phyloP scores from a whole-genome alignment of 2,113 vertebrate species.

The Rostratula benghalensis region DNA sequence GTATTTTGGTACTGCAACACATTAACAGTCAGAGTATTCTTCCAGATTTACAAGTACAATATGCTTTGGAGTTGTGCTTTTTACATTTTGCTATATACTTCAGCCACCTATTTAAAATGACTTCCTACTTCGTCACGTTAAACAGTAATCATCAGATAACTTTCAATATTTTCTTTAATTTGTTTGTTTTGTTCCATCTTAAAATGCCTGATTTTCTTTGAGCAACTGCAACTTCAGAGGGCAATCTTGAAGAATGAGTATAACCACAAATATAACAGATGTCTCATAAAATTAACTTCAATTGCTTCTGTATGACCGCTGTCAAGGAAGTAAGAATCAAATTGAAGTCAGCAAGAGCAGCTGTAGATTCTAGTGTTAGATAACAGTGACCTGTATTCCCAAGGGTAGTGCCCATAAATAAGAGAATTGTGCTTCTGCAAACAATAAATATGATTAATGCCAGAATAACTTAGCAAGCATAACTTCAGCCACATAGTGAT shows the following conservation, averaged over 20 bases:
- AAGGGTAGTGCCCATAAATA: slow-evolving; percentile 64
- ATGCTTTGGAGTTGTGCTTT: neutral
- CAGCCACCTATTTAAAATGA: neutral
- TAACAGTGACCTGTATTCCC: slow-evolving; percentile 73
- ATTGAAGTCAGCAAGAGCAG: slow-evolving; percentile 69
- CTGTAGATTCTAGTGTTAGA: slow-evolving; percentile 69
- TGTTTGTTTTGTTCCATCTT: neutral
- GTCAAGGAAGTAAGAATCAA: slow-evolving; percentile 70
- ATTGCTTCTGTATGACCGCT: slow-evolving; percentile 75
- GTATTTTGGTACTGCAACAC: fast-evolving
- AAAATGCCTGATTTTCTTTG: slow-evolving; percentile 20
- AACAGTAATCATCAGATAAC: neutral
- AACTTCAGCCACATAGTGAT: slow-evolving; percentile 59
- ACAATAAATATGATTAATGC: slow-evolving; percentile 76
- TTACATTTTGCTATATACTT: neutral
- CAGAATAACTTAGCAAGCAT: slow-evolving; percentile 74
- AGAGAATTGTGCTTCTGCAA: slow-evolving; percentile 61
- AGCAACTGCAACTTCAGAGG: slow-evolving; percentile 64
- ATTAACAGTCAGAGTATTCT: neutral
- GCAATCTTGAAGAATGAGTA: slow-evolving; percentile 67
- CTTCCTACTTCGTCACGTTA: neutral
- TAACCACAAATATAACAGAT: slow-evolving; percentile 75
- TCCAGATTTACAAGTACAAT: neutral
- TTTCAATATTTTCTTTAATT: neutral
- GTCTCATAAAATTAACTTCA: slow-evolving; percentile 80